Percentiles rank a stretch among this genome's conserved stretches.
phyloP scores from a whole-genome alignment of 2,797 vertebrate genomes.

The Urocyon cinereoargenteus region DNA sequence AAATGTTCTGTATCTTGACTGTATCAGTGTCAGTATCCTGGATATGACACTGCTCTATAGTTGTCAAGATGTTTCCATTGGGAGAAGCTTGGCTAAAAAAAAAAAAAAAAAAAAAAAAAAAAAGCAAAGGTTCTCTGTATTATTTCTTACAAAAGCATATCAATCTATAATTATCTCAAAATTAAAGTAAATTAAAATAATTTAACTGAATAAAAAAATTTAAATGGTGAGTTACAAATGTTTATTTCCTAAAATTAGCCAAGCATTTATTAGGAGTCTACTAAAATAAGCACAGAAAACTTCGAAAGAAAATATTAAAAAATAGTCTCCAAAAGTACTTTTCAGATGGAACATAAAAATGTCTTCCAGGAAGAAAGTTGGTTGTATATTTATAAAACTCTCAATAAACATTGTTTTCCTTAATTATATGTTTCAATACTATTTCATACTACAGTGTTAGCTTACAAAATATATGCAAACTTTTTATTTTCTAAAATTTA shows the following conservation, averaged over 20 bases:
- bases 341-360: not conserved
- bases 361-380: not conserved
- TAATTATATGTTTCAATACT: not conserved
- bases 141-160: not conserved
- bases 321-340: not conserved
- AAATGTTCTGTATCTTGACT: not conserved
- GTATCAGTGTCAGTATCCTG: not conserved
- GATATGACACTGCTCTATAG: not conserved
- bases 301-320: not conserved
- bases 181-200: conserved; percentile 19
- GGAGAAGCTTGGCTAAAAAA: not conserved
- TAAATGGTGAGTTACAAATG: not conserved
- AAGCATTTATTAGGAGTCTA: not conserved
- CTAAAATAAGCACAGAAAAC: not conserved
- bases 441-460: not conserved
- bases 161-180: not conserved
- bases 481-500: conserved; percentile 40
- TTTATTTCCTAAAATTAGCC: not conserved
- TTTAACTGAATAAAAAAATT: not conserved
- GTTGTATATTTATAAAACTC: not conserved
- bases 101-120: not conserved
- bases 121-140: not conserved
- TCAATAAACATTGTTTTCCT: conserved; percentile 1
- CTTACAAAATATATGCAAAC: not conserved
- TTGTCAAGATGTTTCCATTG: not conserved